Evolutionary conservation across 2,888 invertebrate species (phyloP).

Genomic region (Sclerodermus sp.): DNA sequence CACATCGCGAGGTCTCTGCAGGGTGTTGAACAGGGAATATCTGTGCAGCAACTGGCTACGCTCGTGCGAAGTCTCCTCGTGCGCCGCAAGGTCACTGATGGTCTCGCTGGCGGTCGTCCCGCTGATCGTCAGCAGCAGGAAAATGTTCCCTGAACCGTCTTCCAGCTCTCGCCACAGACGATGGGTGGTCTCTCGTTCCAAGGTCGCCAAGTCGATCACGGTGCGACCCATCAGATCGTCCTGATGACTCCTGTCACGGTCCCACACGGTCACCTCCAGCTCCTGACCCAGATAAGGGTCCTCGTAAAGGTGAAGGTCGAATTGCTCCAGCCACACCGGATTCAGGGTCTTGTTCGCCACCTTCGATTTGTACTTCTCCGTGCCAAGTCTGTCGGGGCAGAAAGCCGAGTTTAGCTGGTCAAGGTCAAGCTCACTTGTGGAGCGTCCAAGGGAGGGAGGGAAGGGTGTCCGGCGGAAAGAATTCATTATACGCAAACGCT

Average conservation of each 20-base stretch:
- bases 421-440: no score
- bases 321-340: conserved; percentile 95
- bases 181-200: conserved; percentile 90
- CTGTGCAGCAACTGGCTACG: conserved; percentile 54
- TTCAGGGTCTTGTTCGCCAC: conserved; percentile 81
- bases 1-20: conserved; percentile 80
- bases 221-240: conserved; percentile 86
- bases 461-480: no score
- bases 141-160: conserved; percentile 83
- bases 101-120: conserved; percentile 93
- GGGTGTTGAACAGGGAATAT: conserved; percentile 58
- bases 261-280: conserved; percentile 90
- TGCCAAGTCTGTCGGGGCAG: conserved; percentile 92
- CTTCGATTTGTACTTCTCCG: conserved; percentile 97
- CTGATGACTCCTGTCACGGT: conserved; percentile 80
- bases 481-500: no score
- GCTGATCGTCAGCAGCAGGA: conserved; percentile 89
- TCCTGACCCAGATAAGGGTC: conserved; percentile 80
- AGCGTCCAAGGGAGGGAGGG: no score
- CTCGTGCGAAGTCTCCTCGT: conserved; percentile 79
- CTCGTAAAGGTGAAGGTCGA: conserved; percentile 94
- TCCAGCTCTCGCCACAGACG: conserved; percentile 87
- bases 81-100: conserved; percentile 85
- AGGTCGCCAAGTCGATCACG: conserved; percentile 77
- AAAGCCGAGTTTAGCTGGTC: no score